A percentile compares a stretch with the other conserved stretches of the same genome.
Evolutionary conservation across 2,888 invertebrate genomes (phyloP).

Genomic region (Neoitamus cyanurus): DNA sequence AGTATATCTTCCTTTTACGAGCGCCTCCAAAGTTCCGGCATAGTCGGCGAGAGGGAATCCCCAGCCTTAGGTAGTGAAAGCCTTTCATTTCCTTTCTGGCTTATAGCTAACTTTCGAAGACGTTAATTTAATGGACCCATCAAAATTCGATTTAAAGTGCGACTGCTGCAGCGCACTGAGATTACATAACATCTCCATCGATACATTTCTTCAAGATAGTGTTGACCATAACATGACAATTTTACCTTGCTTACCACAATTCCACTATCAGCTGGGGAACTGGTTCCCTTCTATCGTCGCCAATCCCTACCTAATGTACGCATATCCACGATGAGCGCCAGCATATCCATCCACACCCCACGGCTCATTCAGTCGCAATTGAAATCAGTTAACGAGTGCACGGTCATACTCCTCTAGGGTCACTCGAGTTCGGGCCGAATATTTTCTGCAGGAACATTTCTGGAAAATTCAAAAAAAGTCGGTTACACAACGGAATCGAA

Average conservation of each 20-base stretch:
- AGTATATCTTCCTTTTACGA: background rate
- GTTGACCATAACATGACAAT: background rate
- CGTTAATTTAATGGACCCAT: background rate
- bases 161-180: background rate
- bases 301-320: background rate
- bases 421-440: background rate
- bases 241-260: background rate
- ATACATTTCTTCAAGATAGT: background rate
- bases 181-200: background rate
- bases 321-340: background rate
- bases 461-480: slow-evolving; percentile 17
- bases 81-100: background rate
- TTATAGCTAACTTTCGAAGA: background rate
- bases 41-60: background rate
- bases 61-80: background rate
- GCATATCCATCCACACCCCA: background rate
- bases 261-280: background rate
- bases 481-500: slow-evolving; percentile 30
- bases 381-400: background rate
- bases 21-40: background rate
- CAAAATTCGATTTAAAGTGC: background rate
- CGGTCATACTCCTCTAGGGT: background rate
- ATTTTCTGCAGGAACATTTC: background rate
- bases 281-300: background rate
- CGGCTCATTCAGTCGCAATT: background rate